Conservation (phyloP, 2,113 vertebrate species). For the Melanerpes aurifrons region DNA sequence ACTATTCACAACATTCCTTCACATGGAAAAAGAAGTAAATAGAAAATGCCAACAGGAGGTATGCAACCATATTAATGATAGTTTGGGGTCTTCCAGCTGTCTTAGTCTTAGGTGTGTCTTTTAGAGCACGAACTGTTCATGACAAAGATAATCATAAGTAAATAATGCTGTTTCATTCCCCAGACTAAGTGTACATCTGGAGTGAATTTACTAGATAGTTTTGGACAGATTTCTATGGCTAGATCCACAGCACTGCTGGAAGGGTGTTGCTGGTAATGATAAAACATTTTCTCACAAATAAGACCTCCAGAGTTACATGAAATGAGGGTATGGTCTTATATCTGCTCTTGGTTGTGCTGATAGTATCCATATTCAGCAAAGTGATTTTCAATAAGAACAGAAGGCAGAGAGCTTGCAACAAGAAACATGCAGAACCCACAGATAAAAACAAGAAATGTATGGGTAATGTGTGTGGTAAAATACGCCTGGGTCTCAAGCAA, state of each 20-base stretch:
- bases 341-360: not conserved
- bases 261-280: not conserved
- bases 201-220: not conserved
- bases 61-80: not conserved
- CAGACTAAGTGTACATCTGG: not conserved
- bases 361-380: not conserved
- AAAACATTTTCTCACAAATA: not conserved
- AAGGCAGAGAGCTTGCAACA: conserved; percentile 24
- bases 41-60: not conserved
- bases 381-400: conserved; percentile 23
- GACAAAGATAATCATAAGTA: not conserved
- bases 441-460: conserved; percentile 1
- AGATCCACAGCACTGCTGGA: not conserved
- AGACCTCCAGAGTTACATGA: not conserved
- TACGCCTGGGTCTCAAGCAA: not conserved
- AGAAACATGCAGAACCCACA: conserved; percentile 30
- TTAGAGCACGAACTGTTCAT: not conserved
- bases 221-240: not conserved
- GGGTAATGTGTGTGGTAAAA: conserved; percentile 39
- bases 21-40: not conserved
- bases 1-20: not conserved
- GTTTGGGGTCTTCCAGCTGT: not conserved
- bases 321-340: not conserved
- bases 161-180: not conserved
- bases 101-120: not conserved